Evolutionary conservation across 2,888 invertebrate genomes (phyloP), one percentile per base, ranked within the genome.

Genomic region (Himalopsyche anomala): DNA sequence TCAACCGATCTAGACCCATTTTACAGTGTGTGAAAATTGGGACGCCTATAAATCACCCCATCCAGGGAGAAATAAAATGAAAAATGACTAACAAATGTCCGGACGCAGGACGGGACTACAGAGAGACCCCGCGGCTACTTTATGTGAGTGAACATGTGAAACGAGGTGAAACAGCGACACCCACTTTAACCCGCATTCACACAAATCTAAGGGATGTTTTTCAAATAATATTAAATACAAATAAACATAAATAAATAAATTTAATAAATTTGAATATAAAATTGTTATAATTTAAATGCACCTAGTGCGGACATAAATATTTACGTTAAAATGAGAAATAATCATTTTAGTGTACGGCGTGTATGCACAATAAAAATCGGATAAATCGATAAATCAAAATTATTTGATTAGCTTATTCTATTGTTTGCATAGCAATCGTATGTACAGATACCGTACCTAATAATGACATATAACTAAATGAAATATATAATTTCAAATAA

Each of bases 41-140:
- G 82, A 86, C 81, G 86, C 80, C 83, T 69, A 86, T 86, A 86
- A 86, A 86, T 86, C 83, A 86, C 55, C 80, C 80, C 54, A 83
- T 86, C 83, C 79, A 38, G 51, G 17, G 62, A 45, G 38, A 69
- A 56, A 54, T 56, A 80, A 80, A 69, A 83, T 87, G 85, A 87
- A 87, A 87, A 87, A 87, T 87, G 87, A 85, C 79, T 42, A 80
- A 69, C 81, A 84, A 87, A 87, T 83, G 85, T 85, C 87, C 40
- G 69, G 81, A 56, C 84, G 80, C 36, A 45, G 54, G 80, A 74
- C 51, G 51, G 69, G 51, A 45, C 74, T 19, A 36, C 15, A 12
- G 74, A 74, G 74, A 36, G 74, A 36, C 74, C 74, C 74, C 74
- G 74, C 74, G 74, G 36, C 36, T 36, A 62, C 62, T 62, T 62